Evolutionary conservation across 2,113 vertebrate genomes (phyloP).

Genomic region (Symphodus melops): DNA sequence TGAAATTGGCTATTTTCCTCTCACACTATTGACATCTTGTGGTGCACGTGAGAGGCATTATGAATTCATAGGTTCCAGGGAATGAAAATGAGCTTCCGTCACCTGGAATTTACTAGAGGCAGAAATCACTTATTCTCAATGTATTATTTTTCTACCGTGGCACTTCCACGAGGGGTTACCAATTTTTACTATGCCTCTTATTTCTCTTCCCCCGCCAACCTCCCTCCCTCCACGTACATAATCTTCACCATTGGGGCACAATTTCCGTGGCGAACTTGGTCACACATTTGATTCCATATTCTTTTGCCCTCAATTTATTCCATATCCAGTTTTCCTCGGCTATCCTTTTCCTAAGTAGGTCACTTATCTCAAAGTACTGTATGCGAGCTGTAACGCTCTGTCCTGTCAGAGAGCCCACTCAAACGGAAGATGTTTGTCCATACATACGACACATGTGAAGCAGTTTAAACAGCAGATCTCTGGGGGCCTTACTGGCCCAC

Average conservation of each 20-base stretch:
- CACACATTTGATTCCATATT: constrained; percentile 67
- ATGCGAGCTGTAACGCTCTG: constrained; percentile 34
- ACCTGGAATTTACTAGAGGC: constrained; percentile 70
- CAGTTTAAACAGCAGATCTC: constrained; percentile 27
- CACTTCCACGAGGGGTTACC: constrained; percentile 59
- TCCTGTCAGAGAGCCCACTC: constrained; percentile 33
- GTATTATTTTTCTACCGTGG: constrained; percentile 64
- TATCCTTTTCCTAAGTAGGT: constrained; percentile 67
- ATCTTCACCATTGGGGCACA: constrained; percentile 57
- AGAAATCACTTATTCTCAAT: constrained; percentile 73
- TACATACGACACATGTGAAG: constrained; percentile 9
- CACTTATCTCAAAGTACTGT: constrained; percentile 43
- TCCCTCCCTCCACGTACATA: not conserved
- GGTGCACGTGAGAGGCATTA: constrained; percentile 61
- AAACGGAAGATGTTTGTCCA: constrained; percentile 27
- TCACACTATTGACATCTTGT: constrained; percentile 54
- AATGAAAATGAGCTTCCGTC: constrained; percentile 71
- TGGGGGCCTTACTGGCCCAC: constrained; percentile 57
- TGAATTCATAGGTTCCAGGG: constrained; percentile 73
- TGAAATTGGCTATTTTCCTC: constrained; percentile 70
- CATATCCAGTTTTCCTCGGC: constrained; percentile 45
- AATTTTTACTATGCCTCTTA: constrained; percentile 25
- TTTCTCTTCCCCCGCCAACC: not conserved
- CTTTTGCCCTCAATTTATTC: constrained; percentile 54
- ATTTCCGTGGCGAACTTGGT: constrained; percentile 56